These are phyloP conservation scores for Caenorhabditis zanzibari DNA, from an alignment of 2,888 invertebrate species.

Conservation along the genomic window DNA sequence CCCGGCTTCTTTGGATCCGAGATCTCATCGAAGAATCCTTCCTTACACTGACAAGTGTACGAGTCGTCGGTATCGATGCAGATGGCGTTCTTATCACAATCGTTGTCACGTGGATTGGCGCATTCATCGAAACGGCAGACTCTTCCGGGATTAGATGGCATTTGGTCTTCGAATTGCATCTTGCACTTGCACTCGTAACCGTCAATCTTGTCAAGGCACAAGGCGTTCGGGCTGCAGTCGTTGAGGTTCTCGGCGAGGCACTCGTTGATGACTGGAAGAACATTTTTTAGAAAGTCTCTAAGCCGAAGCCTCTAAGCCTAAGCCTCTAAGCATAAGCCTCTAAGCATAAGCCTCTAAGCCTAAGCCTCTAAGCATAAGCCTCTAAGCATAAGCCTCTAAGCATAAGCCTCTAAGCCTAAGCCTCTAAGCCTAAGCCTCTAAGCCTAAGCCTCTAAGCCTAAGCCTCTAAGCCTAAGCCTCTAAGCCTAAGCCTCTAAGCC, in stretches of 20 bases:
- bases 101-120: conserved; percentile 70
- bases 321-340: no score
- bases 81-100: conserved; percentile 79
- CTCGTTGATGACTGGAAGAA: conserved; percentile 78
- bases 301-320: no score
- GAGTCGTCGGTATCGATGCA: conserved; percentile 82
- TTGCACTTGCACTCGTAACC: conserved; percentile 81
- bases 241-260: conserved; percentile 75
- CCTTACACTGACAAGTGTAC: conserved; percentile 79
- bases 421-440: no score
- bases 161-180: conserved; percentile 70
- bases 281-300: no score
- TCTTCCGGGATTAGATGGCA: conserved; percentile 73
- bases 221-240: conserved; percentile 79
- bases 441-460: no score
- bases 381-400: no score
- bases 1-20: conserved; percentile 76
- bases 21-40: conserved; percentile 79
- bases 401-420: no score
- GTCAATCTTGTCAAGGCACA: conserved; percentile 81
- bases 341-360: no score
- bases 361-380: no score
- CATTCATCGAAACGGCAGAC: conserved; percentile 78
- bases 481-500: no score
- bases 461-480: no score